Conservation (phyloP, 2,888 invertebrate species). For the Philhelius pedissequus region DNA sequence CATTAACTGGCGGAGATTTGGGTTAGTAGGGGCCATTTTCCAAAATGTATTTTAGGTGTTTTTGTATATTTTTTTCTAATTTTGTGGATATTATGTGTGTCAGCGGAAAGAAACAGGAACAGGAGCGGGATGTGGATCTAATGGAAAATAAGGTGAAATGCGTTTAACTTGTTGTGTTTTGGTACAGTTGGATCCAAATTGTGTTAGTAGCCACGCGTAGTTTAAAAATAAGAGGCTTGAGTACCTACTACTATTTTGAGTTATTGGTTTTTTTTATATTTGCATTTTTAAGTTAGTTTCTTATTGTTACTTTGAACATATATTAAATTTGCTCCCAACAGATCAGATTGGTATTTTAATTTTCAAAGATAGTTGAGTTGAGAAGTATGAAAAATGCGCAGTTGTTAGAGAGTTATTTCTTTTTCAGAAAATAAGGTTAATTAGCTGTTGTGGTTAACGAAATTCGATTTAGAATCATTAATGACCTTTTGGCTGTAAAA, state of each 20-base stretch:
- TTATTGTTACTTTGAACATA: no score
- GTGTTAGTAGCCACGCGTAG: not conserved
- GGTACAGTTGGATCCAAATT: slow-evolving; percentile 1
- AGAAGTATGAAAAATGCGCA: no score
- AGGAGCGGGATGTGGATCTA: not conserved
- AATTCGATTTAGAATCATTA: no score
- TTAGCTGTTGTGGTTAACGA: no score
- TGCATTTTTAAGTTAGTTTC: no score
- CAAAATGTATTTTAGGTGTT: not conserved
- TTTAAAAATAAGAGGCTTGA: not conserved
- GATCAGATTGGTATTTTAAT: no score
- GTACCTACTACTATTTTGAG: no score
- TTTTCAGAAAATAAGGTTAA: no score
- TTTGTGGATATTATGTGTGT: slow-evolving; percentile 1
- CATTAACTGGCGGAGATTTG: slow-evolving; percentile 52
- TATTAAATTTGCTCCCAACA: no score
- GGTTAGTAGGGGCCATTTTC: slow-evolving; percentile 59
- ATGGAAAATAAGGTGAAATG: not conserved
- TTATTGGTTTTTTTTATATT: not conserved
- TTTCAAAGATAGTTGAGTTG: no score
- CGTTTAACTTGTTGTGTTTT: not conserved
- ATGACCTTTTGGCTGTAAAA: no score
- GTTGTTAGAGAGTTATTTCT: no score
- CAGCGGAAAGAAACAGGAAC: not conserved
- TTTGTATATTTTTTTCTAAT: not conserved